Evolutionary conservation across 2,797 vertebrate species (phyloP).

Genomic region (Somateria mollissima): DNA sequence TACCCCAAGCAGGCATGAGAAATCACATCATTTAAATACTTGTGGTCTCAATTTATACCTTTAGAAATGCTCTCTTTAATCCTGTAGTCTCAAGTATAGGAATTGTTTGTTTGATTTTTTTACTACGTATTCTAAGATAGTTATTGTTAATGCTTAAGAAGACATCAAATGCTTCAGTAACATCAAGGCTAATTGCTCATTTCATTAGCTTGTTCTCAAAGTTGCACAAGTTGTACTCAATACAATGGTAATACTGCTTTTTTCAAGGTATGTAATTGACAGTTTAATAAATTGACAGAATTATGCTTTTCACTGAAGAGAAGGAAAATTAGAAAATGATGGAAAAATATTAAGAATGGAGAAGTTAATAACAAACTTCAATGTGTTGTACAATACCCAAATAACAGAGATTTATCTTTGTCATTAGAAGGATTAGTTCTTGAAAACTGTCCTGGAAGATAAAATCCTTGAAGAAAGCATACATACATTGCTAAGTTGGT

Average conservation of each 20-base stretch:
- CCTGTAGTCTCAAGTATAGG: background rate
- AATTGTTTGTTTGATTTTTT: background rate
- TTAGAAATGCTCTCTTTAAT: background rate
- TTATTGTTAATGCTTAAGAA: slow-evolving; percentile 3
- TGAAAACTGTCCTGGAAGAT: background rate
- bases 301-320: background rate
- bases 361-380: background rate
- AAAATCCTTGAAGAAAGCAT: background rate
- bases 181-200: slow-evolving; percentile 28
- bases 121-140: background rate
- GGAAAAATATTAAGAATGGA: background rate
- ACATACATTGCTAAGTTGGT: background rate
- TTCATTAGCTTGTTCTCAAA: slow-evolving; percentile 22
- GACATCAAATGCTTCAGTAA: background rate
- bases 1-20: background rate
- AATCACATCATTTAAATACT: background rate
- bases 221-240: background rate
- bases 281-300: background rate
- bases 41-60: background rate
- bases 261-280: background rate
- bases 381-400: background rate
- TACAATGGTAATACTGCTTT: background rate
- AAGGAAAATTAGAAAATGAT: background rate
- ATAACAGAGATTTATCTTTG: background rate
- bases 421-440: background rate